Evolutionary conservation across 2,888 invertebrate species (phyloP), one percentile per base, ranked within the genome.

Genomic region (Ptychoptera albimana): DNA sequence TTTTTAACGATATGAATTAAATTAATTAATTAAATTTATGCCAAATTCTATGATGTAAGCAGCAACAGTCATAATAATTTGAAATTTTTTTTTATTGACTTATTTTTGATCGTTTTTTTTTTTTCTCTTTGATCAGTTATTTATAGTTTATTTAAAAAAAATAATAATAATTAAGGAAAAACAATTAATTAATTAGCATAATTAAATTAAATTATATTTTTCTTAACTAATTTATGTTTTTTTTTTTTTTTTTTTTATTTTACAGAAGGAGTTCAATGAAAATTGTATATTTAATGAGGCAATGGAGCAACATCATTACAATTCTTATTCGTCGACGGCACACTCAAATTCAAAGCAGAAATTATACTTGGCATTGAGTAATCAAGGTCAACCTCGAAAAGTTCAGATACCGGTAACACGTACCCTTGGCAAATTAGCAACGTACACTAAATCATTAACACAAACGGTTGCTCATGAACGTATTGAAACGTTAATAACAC

Each of bases 281-380:
- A 82, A 82, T 59, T 88, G 87, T 71, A 75, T 85, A 63, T 86
- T 87, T 74, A 82, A 84, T 68, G 87, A 87, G 70, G 80, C 77
- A 61, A 78, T 86, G 66, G 85, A 82, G 65, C 77, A 79, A 64
- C 80, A 85, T 66, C 78, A 83, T 64, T 87, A 85, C 71, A 87
- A 86, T 65, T 83, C 82, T 46, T 88, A 87, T 69, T 81, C 84
- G 57, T 80, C 80, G 54, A 73, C 73, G 49, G 77, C 79, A 62
- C 77, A 79, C 68, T 79, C 79, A 48, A 75, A 80, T 66, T 73
- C 75, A 55, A 70, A 71, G 60, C 76, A 78, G 56, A 81, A 82
- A 42, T 67, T 76, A 52, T 87, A 81, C 69, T 69, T 87, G 64
- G 87, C 84, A 50, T 68, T 87, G 51, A 81, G 82, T 66, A 75